Evolutionary conservation across 2,888 invertebrate genomes (phyloP).

Genomic region (Leucozona laternaria): DNA sequence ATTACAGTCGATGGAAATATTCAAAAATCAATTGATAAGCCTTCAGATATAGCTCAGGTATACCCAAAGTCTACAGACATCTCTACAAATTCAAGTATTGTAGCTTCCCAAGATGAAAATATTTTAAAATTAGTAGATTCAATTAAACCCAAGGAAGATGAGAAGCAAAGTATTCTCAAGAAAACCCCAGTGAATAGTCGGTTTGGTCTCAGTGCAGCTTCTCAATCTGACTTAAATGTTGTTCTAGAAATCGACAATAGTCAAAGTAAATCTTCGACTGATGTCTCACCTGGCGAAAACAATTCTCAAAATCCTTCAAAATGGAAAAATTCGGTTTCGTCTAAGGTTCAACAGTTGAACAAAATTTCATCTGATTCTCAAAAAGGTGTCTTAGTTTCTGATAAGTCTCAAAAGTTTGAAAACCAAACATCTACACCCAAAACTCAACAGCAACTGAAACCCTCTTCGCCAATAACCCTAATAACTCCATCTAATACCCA

Average conservation of each 20-base stretch:
- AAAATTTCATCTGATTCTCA: slow-evolving; percentile 9
- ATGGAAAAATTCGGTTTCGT: slow-evolving; percentile 20
- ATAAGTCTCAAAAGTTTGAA: slow-evolving; percentile 10
- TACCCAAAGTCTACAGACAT: slow-evolving; percentile 3
- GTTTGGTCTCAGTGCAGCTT: neutral
- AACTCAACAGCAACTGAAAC: neutral
- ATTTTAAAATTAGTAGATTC: neutral
- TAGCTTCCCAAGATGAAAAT: neutral
- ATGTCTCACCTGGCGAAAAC: neutral
- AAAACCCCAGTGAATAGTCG: neutral
- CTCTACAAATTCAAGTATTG: neutral
- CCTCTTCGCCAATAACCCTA: neutral
- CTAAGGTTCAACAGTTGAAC: slow-evolving; percentile 26
- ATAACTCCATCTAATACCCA: neutral
- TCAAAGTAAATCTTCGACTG: slow-evolving; percentile 41
- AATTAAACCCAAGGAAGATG: slow-evolving; percentile 7
- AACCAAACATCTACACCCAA: neutral
- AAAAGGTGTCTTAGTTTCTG: neutral
- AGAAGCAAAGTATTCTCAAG: neutral
- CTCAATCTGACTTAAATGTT: slow-evolving; percentile 44
- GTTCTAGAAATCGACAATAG: slow-evolving; percentile 64
- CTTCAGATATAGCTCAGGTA: slow-evolving; percentile 36
- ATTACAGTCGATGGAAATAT: slow-evolving; percentile 5
- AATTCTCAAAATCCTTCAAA: neutral
- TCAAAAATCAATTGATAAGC: slow-evolving; percentile 15